Conservation (phyloP, 2,888 invertebrate genomes). For the Scelioninae gen. 1 region DNA sequence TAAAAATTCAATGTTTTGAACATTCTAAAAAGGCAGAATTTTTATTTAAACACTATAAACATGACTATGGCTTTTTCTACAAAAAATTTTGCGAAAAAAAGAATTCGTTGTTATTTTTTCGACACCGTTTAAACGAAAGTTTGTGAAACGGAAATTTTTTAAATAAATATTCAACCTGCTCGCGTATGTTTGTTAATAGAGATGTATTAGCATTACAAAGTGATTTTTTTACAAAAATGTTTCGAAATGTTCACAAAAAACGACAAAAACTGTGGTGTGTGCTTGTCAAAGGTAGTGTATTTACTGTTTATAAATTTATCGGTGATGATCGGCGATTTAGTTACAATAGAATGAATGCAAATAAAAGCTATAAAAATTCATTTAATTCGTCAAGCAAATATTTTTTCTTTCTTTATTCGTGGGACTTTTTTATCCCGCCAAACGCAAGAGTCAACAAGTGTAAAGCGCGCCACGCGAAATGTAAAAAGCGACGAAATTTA, state of each 20-base stretch:
- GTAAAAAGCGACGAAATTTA: constrained; percentile 3
- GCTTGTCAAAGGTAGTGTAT: constrained; percentile 34
- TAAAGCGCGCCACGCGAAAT: constrained; percentile 2
- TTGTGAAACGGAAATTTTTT: constrained; percentile 28
- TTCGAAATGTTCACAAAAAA: constrained; percentile 38
- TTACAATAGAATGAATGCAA: constrained; percentile 23
- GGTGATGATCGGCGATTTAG: constrained; percentile 24
- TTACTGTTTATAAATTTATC: constrained; percentile 41
- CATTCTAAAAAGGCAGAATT: no score
- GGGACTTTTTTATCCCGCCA: not conserved
- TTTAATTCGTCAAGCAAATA: constrained; percentile 15
- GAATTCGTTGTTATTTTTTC: not conserved
- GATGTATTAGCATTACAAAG: constrained; percentile 33
- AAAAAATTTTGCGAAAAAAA: constrained; percentile 11
- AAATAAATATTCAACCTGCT: constrained; percentile 29
- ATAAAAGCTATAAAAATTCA: constrained; percentile 4
- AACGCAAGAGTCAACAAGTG: constrained; percentile 31
- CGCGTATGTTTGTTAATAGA: constrained; percentile 32
- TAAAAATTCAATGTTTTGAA: no score
- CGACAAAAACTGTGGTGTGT: constrained; percentile 10
- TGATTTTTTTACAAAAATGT: constrained; percentile 39
- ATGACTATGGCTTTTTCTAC: not conserved
- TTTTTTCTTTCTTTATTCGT: constrained; percentile 8
- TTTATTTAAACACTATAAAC: no score
- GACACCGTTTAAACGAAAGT: constrained; percentile 11